Conservation (phyloP, 2,888 invertebrate genomes). For the Parnassius orleans region DNA sequence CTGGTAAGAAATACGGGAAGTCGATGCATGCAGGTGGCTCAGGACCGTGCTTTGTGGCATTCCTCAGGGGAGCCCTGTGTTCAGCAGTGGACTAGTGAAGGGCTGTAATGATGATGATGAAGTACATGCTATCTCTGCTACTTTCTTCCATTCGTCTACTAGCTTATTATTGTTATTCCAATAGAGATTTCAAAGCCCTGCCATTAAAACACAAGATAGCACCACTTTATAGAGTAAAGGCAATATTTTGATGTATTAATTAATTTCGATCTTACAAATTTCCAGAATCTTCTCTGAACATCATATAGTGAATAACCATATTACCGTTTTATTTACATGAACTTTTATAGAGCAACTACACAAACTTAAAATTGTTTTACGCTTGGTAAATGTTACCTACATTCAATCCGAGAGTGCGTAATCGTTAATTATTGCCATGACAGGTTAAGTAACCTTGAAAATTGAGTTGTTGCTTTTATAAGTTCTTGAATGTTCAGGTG, state of each 20-base stretch:
- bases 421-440: slow-evolving; percentile 21
- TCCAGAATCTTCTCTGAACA: slow-evolving; percentile 1
- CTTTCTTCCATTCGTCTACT: no score
- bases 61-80: no score
- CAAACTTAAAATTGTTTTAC: slow-evolving; percentile 7
- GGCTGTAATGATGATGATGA: no score
- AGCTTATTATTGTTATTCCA: no score
- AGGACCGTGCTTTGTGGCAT: no score
- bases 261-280: neutral
- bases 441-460: slow-evolving; percentile 24
- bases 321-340: slow-evolving; percentile 5
- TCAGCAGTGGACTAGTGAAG: no score
- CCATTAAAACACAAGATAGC: no score
- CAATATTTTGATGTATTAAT: neutral
- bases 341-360: slow-evolving; percentile 8
- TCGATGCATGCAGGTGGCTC: no score
- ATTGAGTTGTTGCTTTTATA: slow-evolving; percentile 14
- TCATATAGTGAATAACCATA: slow-evolving; percentile 9
- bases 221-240: no score
- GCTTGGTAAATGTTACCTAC: slow-evolving; percentile 16
- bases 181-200: no score
- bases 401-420: slow-evolving; percentile 12
- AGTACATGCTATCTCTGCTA: no score
- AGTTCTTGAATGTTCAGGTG: slow-evolving; percentile 5
- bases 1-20: no score